These are phyloP conservation scores for Motacilla alba DNA, from an alignment of 2,113 vertebrate genomes.

Conservation along the genomic window DNA sequence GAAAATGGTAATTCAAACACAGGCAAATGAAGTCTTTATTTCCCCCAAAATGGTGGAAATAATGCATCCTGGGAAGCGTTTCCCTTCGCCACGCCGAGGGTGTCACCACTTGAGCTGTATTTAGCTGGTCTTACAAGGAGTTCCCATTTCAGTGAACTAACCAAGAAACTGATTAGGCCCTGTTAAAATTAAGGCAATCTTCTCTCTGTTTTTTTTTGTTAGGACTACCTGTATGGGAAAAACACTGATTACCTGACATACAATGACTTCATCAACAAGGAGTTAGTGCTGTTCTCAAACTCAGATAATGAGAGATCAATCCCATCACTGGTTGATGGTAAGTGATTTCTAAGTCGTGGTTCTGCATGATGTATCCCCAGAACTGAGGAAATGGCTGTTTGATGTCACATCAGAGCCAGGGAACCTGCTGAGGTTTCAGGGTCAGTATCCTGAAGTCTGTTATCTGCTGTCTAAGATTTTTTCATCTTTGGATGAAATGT, in stretches of 20 bases:
- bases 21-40: neutral
- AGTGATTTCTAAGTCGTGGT: neutral
- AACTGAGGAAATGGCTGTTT: neutral
- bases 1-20: neutral
- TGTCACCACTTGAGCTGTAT: neutral
- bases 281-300: conserved; percentile 95
- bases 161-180: neutral
- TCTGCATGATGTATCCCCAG: neutral
- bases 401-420: neutral
- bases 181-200: neutral
- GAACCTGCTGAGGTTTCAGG: neutral
- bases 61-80: neutral
- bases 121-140: neutral
- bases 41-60: neutral
- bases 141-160: neutral
- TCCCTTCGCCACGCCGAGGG: neutral
- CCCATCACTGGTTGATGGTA: conserved; percentile 94
- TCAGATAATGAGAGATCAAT: conserved; percentile 98
- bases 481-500: neutral
- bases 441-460: neutral
- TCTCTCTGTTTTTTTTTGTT: neutral
- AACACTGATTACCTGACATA: conserved; percentile 83
- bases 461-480: neutral
- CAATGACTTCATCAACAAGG: conserved; percentile 97
- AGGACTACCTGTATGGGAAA: conserved; percentile 95